phyloP scores from a whole-genome alignment of 2,888 invertebrate genomes.

The Desoria tigrina region DNA sequence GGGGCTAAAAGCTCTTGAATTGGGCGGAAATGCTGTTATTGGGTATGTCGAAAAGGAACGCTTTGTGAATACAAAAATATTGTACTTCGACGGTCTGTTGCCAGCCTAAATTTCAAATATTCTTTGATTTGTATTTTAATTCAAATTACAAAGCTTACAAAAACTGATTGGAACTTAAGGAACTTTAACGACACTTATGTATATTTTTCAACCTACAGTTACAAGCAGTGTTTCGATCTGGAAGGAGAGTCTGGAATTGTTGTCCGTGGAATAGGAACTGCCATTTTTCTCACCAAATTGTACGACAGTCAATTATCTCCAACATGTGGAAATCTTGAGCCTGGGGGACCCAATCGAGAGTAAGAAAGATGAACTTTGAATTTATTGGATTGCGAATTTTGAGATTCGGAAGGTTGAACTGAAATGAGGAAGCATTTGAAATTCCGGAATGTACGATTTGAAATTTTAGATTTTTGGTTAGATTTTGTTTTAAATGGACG shows the following conservation, averaged over 20 bases:
- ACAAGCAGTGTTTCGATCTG: slow-evolving; percentile 90
- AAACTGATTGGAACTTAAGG: no score
- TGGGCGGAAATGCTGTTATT: slow-evolving; percentile 92
- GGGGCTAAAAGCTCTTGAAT: slow-evolving; percentile 86
- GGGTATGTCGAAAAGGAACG: slow-evolving; percentile 68
- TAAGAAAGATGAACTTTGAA: slow-evolving; percentile 46
- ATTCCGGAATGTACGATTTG: no score
- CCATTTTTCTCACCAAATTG: slow-evolving; percentile 70
- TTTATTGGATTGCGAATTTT: slow-evolving; percentile 4
- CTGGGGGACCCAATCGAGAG: slow-evolving; percentile 41
- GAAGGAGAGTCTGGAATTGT: slow-evolving; percentile 97
- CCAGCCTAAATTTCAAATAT: background rate
- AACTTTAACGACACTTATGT: no score
- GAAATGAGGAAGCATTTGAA: no score
- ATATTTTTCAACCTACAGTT: slow-evolving; percentile 62
- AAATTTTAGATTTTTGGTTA: no score
- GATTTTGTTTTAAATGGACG: no score
- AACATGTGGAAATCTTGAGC: slow-evolving; percentile 9
- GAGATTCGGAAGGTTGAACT: no score
- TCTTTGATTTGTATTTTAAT: background rate
- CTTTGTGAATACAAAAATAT: no score
- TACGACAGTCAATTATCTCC: slow-evolving; percentile 52
- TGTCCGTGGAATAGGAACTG: slow-evolving; percentile 90
- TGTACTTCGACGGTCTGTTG: no score
- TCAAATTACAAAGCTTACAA: background rate